Evolutionary conservation across 2,797 vertebrate species (phyloP).

Genomic region (Spinus olivaceus): DNA sequence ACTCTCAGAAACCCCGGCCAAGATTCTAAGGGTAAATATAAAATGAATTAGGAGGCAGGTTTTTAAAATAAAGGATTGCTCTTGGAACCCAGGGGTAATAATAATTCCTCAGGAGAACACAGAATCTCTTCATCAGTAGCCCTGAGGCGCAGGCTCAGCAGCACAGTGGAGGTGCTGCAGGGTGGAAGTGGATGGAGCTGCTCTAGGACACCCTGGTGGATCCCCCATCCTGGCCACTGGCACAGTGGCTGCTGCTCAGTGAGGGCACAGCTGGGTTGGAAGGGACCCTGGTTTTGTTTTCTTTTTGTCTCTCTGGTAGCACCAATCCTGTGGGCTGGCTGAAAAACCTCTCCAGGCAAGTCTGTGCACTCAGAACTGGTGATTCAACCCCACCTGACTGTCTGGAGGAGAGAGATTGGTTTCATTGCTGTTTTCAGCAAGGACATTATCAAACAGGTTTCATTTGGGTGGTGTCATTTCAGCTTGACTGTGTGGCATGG

Average conservation of each 20-base stretch:
- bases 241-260: not conserved
- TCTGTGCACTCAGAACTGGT: not conserved
- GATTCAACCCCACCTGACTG: not conserved
- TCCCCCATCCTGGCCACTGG: not conserved
- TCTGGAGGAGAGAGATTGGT: not conserved
- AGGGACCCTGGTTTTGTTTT: not conserved
- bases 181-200: not conserved
- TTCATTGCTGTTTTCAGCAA: not conserved
- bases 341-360: not conserved
- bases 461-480: not conserved
- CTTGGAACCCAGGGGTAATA: constrained; percentile 12
- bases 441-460: constrained; percentile 7
- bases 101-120: not conserved
- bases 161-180: accelerated
- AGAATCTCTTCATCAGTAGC: not conserved
- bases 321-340: not conserved
- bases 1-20: constrained; percentile 2
- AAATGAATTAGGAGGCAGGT: constrained; percentile 38
- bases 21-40: constrained; percentile 61
- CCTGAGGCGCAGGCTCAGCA: not conserved
- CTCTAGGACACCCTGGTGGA: not conserved
- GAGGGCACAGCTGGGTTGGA: not conserved
- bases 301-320: not conserved
- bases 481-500: not conserved
- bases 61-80: constrained; percentile 59